Base-by-base conservation (phyloP, 2,888 invertebrate genomes). In the Idaea biselata region DNA sequence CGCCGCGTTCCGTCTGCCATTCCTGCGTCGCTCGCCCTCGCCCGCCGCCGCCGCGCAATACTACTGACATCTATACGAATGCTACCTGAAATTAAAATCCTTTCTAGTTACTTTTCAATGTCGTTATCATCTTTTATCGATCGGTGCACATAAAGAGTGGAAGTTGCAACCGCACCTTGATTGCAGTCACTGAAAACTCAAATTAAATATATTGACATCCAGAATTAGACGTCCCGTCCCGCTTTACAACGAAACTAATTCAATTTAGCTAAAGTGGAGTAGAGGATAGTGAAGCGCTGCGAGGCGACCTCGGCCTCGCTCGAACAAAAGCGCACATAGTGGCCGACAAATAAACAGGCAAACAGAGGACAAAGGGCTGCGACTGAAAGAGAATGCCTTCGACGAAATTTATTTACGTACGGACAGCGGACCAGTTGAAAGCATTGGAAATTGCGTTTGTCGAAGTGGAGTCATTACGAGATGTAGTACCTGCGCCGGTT, bases 121-220 rank as follows among this genome's bases (percentile, higher is more conserved):
- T 32, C 11, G 14, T 44, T 14, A 44, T 44, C 11, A 44, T 44
- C 44, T n/a, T n/a, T n/a, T n/a, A 44, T 44, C 7, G 44, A 11
- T 44, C 11, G 44, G 44, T 8, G 7, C 11, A 44, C 2, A 44
- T 3, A 44, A 8, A 11, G 44, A 44, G 44, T 8, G 44, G 14
- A 3, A 44, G 44, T 44, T 14, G 44, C 44, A 44, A 44, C 14
- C 74, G 75, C 76, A 14, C 56, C 11, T 56, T 11, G 18, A 56
- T 17, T 18, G 56, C 14, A 17, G 56, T 18, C 18, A 73, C 78
- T 78, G 79, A 76, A 82, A 81, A 85, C 87, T 86, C 81, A 84
- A 87, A 87, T 88, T 87, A 88, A 85, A 84, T 76, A 84, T 82
- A 88, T 88, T 87, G 87, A 85, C 83, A 82, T 83, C 81, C 77